These are phyloP conservation scores for Melanophora roralis DNA, from an alignment of 2,888 invertebrate genomes.

Conservation along the genomic window DNA sequence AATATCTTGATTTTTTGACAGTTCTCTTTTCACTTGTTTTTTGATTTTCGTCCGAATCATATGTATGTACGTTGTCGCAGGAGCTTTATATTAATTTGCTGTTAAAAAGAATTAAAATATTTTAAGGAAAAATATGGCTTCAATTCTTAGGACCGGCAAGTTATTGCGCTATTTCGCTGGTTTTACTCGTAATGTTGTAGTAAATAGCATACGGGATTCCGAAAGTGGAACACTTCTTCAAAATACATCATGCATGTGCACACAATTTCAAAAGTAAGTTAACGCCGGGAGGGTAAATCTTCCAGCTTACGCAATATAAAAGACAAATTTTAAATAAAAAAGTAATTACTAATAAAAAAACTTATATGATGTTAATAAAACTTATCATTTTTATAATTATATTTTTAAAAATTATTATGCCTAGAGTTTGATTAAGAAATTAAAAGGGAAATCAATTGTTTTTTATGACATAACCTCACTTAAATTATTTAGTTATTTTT, in stretches of 20 bases:
- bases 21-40: conserved; percentile 42
- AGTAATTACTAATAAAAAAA: background rate
- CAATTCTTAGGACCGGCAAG: conserved; percentile 82
- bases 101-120: conserved; percentile 1
- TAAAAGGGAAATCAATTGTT: conserved; percentile 4
- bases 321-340: conserved; percentile 5
- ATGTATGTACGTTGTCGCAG: conserved; percentile 34
- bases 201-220: conserved; percentile 82
- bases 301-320: conserved; percentile 51
- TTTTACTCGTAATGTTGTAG: conserved; percentile 83
- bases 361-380: background rate
- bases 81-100: background rate
- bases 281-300: conserved; percentile 2
- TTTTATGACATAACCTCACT: conserved; percentile 55
- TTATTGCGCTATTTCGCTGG: conserved; percentile 86
- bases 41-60: conserved; percentile 34
- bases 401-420: conserved; percentile 36
- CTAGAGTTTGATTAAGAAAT: conserved; percentile 51
- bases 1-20: conserved; percentile 28
- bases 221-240: conserved; percentile 80
- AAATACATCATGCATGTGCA: conserved; percentile 78
- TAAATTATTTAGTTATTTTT: background rate
- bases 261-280: conserved; percentile 69
- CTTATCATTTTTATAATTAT: background rate
- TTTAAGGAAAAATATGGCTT: conserved; percentile 71